Base-by-base conservation (phyloP, 2,888 invertebrate species). In the Synergus gifuensis region DNA sequence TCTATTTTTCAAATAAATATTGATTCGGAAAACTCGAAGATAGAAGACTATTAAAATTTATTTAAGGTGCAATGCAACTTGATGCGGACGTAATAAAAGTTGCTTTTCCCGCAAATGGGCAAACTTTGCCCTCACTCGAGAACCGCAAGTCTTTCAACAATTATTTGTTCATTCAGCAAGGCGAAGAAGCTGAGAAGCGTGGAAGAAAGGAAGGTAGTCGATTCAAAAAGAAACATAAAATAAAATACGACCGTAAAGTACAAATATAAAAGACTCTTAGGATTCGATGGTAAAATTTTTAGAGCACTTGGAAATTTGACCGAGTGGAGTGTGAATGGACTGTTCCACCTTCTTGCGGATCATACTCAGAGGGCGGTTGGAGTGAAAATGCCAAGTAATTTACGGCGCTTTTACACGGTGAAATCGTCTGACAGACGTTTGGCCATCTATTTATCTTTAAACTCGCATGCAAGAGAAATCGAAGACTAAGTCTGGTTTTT, bases 71-170 rank as follows among this genome's bases (percentile, higher is more conserved):
- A 85, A 87, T 84, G 83, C 85, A 83, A 87, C 86, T 86, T 85
- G 83, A 79, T 88, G 87, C 87, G 86, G 84, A 84, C 84, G 86
- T 84, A 85, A 87, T 89, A 90, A 90, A 88, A 90, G 83, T 90
- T 89, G 77, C 81, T 76, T 81, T 83, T 83, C 83, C 78, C 84
- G 83, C 86, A 88, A 89, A 90, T 87, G 90, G 87, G 83, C 83
- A 86, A 89, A 89, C 85, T 90, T 89, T 89, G 80, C 83, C 79
- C 85, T 60, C 40, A 40, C n/a, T 44, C 40, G 36, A 12, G n/a
- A 62, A 62, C 62, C 60, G 40, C 76, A 60, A 18, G 67, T 67
- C 46, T 42, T 44, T 22, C 46, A 46, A 67, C 76, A 40, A 40
- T 58, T 76, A 76, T 36, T 76, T 58, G 73, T 73, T n/a, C 49